Evolutionary conservation across 1,140 invertebrate species (phyloP), one percentile per base, ranked within the genome.

Genomic region (Palaemon carinicauda): DNA sequence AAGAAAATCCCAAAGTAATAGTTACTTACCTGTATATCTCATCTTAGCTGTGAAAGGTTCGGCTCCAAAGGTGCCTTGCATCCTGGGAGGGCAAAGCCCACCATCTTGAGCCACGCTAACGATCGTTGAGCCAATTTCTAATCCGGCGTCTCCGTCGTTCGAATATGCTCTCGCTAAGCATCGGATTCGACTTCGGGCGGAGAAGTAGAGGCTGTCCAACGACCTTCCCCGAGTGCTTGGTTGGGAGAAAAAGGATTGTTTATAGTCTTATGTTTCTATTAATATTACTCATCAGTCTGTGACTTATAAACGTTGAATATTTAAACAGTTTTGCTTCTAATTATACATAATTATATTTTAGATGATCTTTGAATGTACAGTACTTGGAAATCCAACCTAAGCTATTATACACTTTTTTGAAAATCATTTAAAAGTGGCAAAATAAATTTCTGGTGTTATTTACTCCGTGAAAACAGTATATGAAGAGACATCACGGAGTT

Each of bases 1-100:
- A 41, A 19, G 19, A 10, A 10, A 29, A 33, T 29, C 3, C 19
- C 3, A 2, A 14, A 27, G 74, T 85, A 80, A 83, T 15, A 29
- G 31, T 24, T n/a, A 88, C 87, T 82, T 88, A 92, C 92, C 92
- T 89, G 91, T 91, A 88, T 92, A 92, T 80, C 90, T 87, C 19
- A 92, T 82, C 86, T 90, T 92, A 21, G 92, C 91, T 10, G 91
- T 91, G 86, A 92, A 92, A 1, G 92, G 91, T 33, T 92, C 91
- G 12, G 91, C 91, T n/a, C 91, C 92, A 17, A 91, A 87, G 17
- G 90, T 89, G 1, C 90, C 90, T 78, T 88, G 87, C 0, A 88
- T 52, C 17, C 89, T 87, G 0, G 92, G 90, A 24, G 90, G 88
- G 88, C 92, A 92, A 10, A 92, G 77, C 27, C 92, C 92, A n/a